Percentiles rank a stretch among this genome's conserved stretches.
Evolutionary conservation across 2,113 vertebrate genomes (phyloP).

Genomic region (Myrmecobius fasciatus): DNA sequence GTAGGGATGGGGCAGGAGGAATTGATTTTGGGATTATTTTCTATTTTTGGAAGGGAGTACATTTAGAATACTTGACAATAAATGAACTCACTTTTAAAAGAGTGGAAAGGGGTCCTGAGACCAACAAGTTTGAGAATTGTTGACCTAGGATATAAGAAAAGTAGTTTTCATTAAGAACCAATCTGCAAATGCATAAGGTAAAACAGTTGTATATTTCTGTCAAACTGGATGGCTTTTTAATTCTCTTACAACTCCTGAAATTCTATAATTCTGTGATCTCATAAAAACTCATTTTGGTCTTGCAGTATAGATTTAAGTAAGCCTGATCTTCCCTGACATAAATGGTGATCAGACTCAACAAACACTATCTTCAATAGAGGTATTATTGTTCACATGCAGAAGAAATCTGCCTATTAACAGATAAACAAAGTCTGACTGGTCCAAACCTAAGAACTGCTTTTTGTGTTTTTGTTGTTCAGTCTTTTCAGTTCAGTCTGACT

Average conservation of each 20-base stretch:
- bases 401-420: background rate
- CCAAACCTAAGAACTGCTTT: background rate
- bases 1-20: conserved; percentile 47
- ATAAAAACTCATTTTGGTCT: background rate
- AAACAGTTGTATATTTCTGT: background rate
- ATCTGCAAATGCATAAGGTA: background rate
- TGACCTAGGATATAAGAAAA: background rate
- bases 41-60: conserved; percentile 81
- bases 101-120: background rate
- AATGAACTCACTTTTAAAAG: conserved; percentile 83
- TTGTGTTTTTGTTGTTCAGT: background rate
- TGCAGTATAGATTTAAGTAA: background rate
- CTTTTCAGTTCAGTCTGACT: background rate
- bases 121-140: background rate
- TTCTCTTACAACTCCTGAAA: background rate
- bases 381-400: background rate
- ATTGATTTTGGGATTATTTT: conserved; percentile 80
- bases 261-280: background rate
- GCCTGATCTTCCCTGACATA: background rate
- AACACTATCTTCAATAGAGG: background rate
- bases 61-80: conserved; percentile 89
- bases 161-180: background rate
- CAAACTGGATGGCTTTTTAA: background rate
- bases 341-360: background rate
- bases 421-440: background rate